A percentile compares a stretch with the other conserved stretches of the same genome.
Conservation (phyloP, 2,888 invertebrate species). For the Pterostichus madidus region DNA sequence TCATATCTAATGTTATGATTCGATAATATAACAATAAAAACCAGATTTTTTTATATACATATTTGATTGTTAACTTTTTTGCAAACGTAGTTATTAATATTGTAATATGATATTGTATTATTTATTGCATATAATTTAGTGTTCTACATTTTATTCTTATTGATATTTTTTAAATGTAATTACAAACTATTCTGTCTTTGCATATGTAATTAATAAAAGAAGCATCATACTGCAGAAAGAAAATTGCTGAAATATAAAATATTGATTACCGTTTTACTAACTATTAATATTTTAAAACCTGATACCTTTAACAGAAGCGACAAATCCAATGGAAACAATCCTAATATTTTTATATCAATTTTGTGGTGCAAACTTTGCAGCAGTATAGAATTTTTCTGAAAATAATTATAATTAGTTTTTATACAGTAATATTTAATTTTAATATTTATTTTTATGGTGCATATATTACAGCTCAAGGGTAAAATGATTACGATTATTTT, state of each 20-base stretch:
- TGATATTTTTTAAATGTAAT: not conserved
- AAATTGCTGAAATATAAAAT: slow-evolving; percentile 17
- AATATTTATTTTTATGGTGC: not conserved
- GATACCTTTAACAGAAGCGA: slow-evolving; percentile 1
- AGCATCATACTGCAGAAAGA: slow-evolving; percentile 3
- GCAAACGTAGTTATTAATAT: no score
- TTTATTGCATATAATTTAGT: no score
- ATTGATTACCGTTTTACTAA: not conserved
- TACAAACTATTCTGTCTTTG: not conserved
- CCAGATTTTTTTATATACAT: no score
- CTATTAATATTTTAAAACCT: not conserved
- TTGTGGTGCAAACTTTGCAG: slow-evolving; percentile 14
- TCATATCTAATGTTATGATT: no score
- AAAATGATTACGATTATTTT: no score
- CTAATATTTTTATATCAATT: slow-evolving; percentile 1
- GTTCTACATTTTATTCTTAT: no score
- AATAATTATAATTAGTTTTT: not conserved
- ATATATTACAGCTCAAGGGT: no score
- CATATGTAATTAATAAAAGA: slow-evolving; percentile 8
- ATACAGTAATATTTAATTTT: not conserved
- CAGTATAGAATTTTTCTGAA: slow-evolving; percentile 22
- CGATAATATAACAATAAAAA: no score
- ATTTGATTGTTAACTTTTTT: no score
- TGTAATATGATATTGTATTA: no score
- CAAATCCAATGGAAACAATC: slow-evolving; percentile 9